Evolutionary conservation across 1,140 invertebrate species (phyloP), one percentile per base, ranked within the genome.

Genomic region (Drosophila willistoni): DNA sequence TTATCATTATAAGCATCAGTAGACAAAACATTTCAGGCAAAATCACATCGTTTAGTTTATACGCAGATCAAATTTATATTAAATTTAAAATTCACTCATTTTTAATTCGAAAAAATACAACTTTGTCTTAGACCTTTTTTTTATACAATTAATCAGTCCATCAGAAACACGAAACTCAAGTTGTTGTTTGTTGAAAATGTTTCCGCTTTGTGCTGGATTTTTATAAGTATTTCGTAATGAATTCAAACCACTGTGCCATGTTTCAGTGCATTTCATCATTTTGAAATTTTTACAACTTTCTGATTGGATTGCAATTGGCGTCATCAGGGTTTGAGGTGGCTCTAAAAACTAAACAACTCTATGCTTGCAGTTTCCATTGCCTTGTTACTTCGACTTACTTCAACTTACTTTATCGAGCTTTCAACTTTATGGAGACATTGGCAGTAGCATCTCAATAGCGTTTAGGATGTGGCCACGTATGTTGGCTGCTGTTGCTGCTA

Each of bases 251-350:
- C 55, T 36, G 55, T 36, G 22, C 29, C 29, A 10, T 59, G 25
- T 36, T 25, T 55, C 12, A 19, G 36, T 29, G 54, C 41, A 63
- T 76, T 69, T 69, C 61, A 77, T 77, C 68, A 66, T 63, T 77
- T 63, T 55, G 25, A 47, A 42, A 74, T 77, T 59, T 69, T 62
- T 69, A 77, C 73, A 71, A 63, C 62, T 55, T 63, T 63, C 51
- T 63, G 68, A 77, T 77, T 77, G 73, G 73, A 71, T 77, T 71
- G 62, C 71, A 41, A 70, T 76, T 76, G 61, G 60, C 55, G 25
- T 65, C 59, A 56, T 72, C 13, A 51, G 12, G 39, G 39, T 62
- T 41, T 34, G 54, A 65, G 68, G 39, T 65, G 68, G 68, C 17
- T 42, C 47, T 56, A 65, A 76, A 51, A 47, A 19, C 73, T 71